Evolutionary conservation across 2,113 vertebrate species (phyloP).

Genomic region (Hipposideros armiger): DNA sequence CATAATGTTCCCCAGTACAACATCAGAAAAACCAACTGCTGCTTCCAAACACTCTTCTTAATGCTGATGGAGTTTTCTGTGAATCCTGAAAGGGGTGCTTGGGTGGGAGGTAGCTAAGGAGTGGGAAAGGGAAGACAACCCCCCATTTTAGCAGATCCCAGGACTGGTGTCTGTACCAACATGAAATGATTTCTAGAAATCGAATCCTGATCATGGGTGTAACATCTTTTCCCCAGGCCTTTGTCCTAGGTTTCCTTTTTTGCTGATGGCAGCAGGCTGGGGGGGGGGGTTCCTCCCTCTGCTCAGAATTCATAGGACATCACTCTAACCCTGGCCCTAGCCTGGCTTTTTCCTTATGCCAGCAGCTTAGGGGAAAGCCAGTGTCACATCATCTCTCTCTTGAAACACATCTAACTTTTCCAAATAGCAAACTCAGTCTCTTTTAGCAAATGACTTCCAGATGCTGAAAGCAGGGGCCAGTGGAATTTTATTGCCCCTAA

Average conservation of each 20-base stretch:
- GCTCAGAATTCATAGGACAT: neutral
- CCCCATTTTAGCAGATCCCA: neutral
- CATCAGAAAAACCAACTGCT: neutral
- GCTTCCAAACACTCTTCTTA: neutral
- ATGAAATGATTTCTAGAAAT: neutral
- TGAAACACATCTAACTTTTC: slow-evolving; percentile 31
- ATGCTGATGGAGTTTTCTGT: neutral
- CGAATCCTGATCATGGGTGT: neutral
- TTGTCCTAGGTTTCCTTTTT: neutral
- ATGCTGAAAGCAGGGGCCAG: slow-evolving; percentile 54
- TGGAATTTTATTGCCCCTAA: slow-evolving; percentile 71
- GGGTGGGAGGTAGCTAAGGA: neutral
- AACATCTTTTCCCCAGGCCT: neutral
- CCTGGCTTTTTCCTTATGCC: neutral
- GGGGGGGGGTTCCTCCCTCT: neutral
- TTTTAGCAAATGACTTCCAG: slow-evolving; percentile 65
- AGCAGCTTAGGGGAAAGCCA: neutral
- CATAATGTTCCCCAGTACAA: neutral
- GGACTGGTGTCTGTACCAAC: neutral
- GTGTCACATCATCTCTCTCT: slow-evolving; percentile 7
- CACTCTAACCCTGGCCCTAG: neutral
- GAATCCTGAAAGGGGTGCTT: neutral
- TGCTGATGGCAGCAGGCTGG: neutral
- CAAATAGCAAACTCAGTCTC: slow-evolving; percentile 38
- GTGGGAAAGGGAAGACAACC: neutral